Conservation (phyloP, 35 echinoderm and acorn worm species). For the Heliocidaris tuberculata region DNA sequence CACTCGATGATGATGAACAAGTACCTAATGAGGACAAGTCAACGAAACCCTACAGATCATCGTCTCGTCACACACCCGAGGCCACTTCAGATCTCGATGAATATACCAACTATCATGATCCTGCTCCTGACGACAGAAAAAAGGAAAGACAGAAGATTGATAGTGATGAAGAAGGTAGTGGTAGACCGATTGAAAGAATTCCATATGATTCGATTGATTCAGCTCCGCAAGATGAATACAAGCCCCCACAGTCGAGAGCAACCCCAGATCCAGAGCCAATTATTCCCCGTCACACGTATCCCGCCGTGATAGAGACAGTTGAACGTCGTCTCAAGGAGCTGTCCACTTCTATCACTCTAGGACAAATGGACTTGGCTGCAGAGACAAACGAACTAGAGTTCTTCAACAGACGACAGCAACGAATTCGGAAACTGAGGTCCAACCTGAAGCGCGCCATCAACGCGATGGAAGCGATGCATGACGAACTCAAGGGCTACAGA, state of each 20-base stretch:
- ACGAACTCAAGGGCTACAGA: not conserved
- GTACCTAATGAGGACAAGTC: not conserved
- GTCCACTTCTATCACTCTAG: constrained; percentile 1
- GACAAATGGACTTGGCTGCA: not conserved
- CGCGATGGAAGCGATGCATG: constrained; percentile 42
- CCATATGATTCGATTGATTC: not conserved
- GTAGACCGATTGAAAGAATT: not conserved
- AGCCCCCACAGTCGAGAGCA: not conserved
- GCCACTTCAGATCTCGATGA: not conserved
- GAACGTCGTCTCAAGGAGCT: constrained; percentile 5
- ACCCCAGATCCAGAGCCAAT: not conserved
- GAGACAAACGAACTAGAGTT: constrained; percentile 37
- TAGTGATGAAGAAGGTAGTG: not conserved
- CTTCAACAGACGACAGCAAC: not conserved
- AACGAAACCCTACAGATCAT: not conserved
- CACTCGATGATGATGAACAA: not conserved
- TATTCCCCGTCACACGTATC: not conserved
- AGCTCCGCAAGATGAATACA: not conserved
- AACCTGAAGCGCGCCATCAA: not conserved
- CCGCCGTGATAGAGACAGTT: constrained; percentile 5
- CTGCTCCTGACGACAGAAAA: not conserved
- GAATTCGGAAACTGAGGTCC: not conserved
- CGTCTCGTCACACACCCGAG: not conserved
- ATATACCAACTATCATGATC: not conserved
- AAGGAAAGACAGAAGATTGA: not conserved